Evolutionary conservation across 1,140 invertebrate species (phyloP), one percentile per base, ranked within the genome.

Genomic region (Zelostemma sp.): DNA sequence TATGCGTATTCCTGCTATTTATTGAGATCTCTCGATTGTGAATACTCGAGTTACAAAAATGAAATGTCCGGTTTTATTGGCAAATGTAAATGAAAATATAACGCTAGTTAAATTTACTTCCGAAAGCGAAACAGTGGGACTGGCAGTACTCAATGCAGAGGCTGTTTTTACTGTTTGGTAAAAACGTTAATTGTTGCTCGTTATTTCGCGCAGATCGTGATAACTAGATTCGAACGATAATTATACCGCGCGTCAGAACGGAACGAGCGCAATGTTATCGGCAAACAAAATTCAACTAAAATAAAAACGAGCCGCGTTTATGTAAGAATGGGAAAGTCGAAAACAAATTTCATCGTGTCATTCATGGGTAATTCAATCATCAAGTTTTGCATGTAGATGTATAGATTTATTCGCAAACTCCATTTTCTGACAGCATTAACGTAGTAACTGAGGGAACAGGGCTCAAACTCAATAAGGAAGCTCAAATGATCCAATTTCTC

Each of bases 141-240:
- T n/a, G n/a, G n/a, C n/a, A n/a, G n/a, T n/a, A n/a, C n/a, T n/a
- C n/a, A n/a, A n/a, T n/a, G n/a, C n/a, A n/a, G n/a, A n/a, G n/a
- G n/a, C n/a, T n/a, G n/a, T n/a, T n/a, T n/a, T n/a, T n/a, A n/a
- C 5, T 31, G 11, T 31, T 31, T 11, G 11, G 28, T 31, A 31
- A 31, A 31, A 45, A 11, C 43, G 48, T 62, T 53, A 62, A 62
- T 62, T 62, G 59, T 31, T 19, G 28, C 43, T 63, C 51, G 45
- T 54, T 63, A 55, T 15, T 43, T 3, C 35, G 19, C 38, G 31
- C 41, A 25, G 8, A 25, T 25, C 15, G 19, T 55, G 43, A 47
- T 63, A 63, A 55, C 60, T 41, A 63, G 51, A 63, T 55, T 46
- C 50, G 25, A 45, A 63, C 60, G 47, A 45, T 48, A 63, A 63